Percentiles rank a stretch among this genome's conserved stretches.
Conservation (phyloP, 2,888 invertebrate genomes). For the Chromoteleia sp. region DNA sequence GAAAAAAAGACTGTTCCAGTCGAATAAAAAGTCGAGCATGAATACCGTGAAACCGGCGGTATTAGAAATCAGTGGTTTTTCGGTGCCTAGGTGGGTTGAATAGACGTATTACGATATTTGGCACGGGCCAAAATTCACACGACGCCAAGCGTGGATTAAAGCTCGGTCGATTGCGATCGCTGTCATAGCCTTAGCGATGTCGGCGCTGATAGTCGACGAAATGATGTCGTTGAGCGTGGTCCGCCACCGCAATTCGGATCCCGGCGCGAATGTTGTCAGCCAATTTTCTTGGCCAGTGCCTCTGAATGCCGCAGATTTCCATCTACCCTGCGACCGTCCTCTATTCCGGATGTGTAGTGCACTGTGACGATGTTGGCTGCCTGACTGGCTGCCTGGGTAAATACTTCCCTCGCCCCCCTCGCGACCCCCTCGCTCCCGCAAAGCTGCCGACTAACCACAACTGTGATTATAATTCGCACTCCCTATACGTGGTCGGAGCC, state of each 20-base stretch:
- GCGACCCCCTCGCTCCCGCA: constrained; percentile 64
- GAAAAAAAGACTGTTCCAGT: neutral
- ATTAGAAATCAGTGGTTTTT: constrained; percentile 51
- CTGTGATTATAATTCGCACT: constrained; percentile 84
- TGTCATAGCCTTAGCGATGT: constrained; percentile 66
- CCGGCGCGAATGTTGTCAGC: constrained; percentile 84
- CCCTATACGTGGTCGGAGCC: constrained; percentile 73
- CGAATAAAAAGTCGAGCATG: constrained; percentile 36
- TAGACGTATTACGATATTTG: constrained; percentile 61
- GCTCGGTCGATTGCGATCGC: constrained; percentile 69
- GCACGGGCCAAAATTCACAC: constrained; percentile 64
- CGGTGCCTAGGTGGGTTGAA: constrained; percentile 48
- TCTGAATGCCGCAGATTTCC: constrained; percentile 85
- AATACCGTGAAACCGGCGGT: constrained; percentile 39
- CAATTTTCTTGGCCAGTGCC: constrained; percentile 85
- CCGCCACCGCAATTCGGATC: constrained; percentile 78
- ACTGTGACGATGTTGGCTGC: constrained; percentile 79
- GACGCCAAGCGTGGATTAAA: constrained; percentile 63
- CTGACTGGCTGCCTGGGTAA: constrained; percentile 75
- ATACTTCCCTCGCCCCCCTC: constrained; percentile 74
- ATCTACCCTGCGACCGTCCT: constrained; percentile 80
- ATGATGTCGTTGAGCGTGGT: constrained; percentile 70
- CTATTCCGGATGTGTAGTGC: constrained; percentile 76
- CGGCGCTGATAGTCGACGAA: constrained; percentile 66
- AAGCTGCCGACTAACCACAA: constrained; percentile 81